Evolutionary conservation across 2,113 vertebrate genomes (phyloP).

Genomic region (Tetraodon nigroviridis): DNA sequence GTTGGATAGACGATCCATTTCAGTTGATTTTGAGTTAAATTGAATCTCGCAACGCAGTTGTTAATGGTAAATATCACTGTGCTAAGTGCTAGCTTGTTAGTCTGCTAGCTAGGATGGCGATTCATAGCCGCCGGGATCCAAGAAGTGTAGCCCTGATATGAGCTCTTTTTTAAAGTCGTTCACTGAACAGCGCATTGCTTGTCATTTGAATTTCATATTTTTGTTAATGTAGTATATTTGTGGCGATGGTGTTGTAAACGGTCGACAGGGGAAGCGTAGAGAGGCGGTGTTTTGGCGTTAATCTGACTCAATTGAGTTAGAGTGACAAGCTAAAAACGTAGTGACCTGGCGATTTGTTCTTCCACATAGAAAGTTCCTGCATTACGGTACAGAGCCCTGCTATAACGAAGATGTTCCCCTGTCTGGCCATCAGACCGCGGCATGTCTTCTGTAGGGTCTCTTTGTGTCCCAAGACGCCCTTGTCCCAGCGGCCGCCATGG

Average conservation of each 20-base stretch:
- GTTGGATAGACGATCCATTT: rapidly evolving
- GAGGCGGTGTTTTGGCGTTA: constrained; percentile 9
- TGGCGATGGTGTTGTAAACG: background rate
- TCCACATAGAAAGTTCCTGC: constrained; percentile 42
- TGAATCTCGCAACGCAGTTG: background rate
- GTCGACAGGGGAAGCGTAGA: background rate
- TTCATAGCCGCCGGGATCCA: background rate
- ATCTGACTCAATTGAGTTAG: constrained; percentile 29
- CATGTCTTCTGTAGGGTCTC: constrained; percentile 71
- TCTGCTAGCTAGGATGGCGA: constrained; percentile 13
- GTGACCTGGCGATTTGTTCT: constrained; percentile 16
- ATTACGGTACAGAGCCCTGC: constrained; percentile 27
- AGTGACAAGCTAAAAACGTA: constrained; percentile 9
- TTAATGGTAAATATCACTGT: constrained; percentile 10
- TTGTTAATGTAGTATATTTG: background rate
- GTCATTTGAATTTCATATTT: background rate
- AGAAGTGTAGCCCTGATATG: too few species aligned
- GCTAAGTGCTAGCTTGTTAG: constrained; percentile 25
- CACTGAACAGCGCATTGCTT: too few species aligned
- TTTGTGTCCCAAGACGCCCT: constrained; percentile 57
- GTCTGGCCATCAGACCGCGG: constrained; percentile 75
- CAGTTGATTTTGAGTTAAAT: background rate
- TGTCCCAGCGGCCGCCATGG: constrained; percentile 55
- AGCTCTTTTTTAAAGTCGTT: too few species aligned
- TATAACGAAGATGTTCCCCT: constrained; percentile 71